These are phyloP conservation scores for Antheraea mylitta DNA, from an alignment of 1,140 invertebrate species.

Conservation along the genomic window DNA sequence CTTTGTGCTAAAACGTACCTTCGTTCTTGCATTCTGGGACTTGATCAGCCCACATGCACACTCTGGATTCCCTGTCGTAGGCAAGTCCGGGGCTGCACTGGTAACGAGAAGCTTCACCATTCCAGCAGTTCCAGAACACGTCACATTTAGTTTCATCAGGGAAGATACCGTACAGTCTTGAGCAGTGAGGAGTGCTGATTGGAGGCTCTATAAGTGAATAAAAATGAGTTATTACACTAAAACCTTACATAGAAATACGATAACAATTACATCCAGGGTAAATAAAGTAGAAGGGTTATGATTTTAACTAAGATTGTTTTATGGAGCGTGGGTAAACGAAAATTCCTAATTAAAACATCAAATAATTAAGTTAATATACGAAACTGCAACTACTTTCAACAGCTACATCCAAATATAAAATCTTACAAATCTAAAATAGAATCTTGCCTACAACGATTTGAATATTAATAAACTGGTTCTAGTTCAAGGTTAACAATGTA, in stretches of 20 bases:
- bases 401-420: not conserved
- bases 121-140: slow-evolving; percentile 98
- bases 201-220: slow-evolving; percentile 84
- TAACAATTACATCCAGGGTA: not conserved
- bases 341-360: not conserved
- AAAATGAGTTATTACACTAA: not conserved
- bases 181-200: slow-evolving; percentile 91
- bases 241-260: not conserved
- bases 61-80: slow-evolving; percentile 94
- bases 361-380: not conserved
- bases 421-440: not conserved
- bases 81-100: slow-evolving; percentile 96
- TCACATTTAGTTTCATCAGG: slow-evolving; percentile 93
- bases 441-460: slow-evolving; percentile 6
- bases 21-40: slow-evolving; percentile 93
- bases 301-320: not conserved
- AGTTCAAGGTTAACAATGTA: slow-evolving; percentile 39
- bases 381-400: not conserved
- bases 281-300: not conserved
- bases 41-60: slow-evolving; percentile 97
- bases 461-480: slow-evolving; percentile 27
- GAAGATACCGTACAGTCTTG: slow-evolving; percentile 95
- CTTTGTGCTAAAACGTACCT: slow-evolving; percentile 78
- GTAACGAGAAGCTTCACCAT: slow-evolving; percentile 94
- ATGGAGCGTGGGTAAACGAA: not conserved